Percentiles rank a stretch among this genome's conserved stretches.
Evolutionary conservation across 2,797 vertebrate species (phyloP).

Genomic region (Enteromius treurensis): DNA sequence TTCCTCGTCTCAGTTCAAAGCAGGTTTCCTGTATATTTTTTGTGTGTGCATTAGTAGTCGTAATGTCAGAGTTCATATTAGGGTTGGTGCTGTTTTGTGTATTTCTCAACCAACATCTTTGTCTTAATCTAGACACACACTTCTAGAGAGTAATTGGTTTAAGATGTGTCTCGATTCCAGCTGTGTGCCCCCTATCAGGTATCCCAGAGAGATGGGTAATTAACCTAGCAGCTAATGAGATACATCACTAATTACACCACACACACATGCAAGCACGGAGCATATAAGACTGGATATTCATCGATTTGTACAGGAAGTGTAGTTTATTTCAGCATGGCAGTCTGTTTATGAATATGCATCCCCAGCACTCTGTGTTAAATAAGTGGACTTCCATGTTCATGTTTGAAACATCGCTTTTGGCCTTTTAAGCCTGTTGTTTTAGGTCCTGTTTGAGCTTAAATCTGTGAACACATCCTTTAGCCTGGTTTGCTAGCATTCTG

Average conservation of each 20-base stretch:
- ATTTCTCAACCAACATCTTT: slow-evolving; percentile 12
- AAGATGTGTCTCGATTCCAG: slow-evolving; percentile 49
- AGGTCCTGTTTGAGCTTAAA: slow-evolving; percentile 70
- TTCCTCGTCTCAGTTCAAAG: not conserved
- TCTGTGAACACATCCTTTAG: slow-evolving; percentile 90
- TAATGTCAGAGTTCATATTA: slow-evolving; percentile 12
- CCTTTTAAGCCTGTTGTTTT: slow-evolving; percentile 34
- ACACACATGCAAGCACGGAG: not conserved
- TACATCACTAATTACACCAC: slow-evolving; percentile 45
- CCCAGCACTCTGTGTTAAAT: not conserved
- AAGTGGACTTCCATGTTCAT: not conserved
- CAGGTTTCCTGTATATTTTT: not conserved
- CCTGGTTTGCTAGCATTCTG: slow-evolving; percentile 88
- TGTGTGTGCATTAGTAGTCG: not conserved
- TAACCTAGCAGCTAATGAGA: slow-evolving; percentile 53
- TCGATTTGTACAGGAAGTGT: slow-evolving; percentile 62
- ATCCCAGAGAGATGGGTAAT: slow-evolving; percentile 51
- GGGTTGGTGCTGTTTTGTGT: slow-evolving; percentile 24
- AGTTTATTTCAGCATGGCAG: slow-evolving; percentile 60
- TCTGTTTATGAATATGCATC: slow-evolving; percentile 67
- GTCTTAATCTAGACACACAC: slow-evolving; percentile 25
- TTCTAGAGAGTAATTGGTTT: slow-evolving; percentile 36
- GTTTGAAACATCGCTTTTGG: slow-evolving; percentile 27
- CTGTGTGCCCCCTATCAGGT: slow-evolving; percentile 52
- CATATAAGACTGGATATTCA: slow-evolving; percentile 12